Conservation (phyloP, 2,113 vertebrate genomes). For the Galemys pyrenaicus region DNA sequence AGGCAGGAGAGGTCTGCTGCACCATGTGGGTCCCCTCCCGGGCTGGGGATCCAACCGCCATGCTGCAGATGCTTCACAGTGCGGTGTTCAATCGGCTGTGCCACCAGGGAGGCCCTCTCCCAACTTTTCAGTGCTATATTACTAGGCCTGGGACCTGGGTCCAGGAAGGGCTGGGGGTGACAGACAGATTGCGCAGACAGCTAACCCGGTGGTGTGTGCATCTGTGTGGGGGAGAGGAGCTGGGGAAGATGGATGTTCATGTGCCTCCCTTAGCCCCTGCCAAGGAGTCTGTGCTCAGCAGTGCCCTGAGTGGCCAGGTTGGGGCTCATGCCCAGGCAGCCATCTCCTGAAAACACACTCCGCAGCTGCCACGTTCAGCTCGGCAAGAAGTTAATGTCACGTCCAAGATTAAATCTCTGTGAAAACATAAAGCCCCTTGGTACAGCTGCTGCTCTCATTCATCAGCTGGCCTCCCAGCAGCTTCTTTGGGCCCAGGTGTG, state of each 20-base stretch:
- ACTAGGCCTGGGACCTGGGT: neutral
- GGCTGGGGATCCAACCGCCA: no score
- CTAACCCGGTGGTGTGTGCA: neutral
- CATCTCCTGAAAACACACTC: neutral
- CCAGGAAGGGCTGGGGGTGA: neutral
- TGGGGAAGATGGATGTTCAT: neutral
- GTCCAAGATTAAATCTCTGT: neutral
- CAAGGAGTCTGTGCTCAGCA: neutral
- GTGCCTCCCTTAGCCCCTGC: neutral
- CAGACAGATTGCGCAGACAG: neutral
- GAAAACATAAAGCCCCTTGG: neutral
- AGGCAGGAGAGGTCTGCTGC: no score
- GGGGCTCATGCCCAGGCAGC: neutral
- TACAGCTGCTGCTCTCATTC: neutral
- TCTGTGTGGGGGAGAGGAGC: neutral
- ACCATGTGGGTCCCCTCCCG: no score
- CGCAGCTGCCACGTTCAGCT: neutral
- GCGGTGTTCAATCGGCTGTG: no score
- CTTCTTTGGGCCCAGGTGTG: neutral
- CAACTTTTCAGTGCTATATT: neutral
- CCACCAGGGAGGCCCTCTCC: no score
- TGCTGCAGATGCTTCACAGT: no score
- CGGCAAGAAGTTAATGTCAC: neutral
- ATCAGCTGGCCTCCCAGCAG: fast-evolving
- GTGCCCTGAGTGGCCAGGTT: neutral